These are phyloP conservation scores for Pempheris klunzingeri DNA, from an alignment of 2,797 vertebrate species.

Conservation along the genomic window DNA sequence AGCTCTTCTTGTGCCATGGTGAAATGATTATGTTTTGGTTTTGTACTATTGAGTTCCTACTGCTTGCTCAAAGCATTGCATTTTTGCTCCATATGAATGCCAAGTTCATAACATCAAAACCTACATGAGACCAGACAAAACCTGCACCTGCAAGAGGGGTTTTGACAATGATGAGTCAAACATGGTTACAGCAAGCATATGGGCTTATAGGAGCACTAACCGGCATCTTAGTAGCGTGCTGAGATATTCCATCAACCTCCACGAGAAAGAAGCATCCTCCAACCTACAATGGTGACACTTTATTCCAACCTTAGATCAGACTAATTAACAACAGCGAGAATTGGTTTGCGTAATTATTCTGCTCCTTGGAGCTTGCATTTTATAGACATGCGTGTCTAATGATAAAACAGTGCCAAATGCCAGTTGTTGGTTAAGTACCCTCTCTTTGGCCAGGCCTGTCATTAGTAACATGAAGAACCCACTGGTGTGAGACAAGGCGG, in stretches of 20 bases:
- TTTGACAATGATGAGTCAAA: slow-evolving; percentile 73
- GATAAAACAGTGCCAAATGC: slow-evolving; percentile 81
- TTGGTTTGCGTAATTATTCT: slow-evolving; percentile 82
- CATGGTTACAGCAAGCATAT: slow-evolving; percentile 63
- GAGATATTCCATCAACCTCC: slow-evolving; percentile 75
- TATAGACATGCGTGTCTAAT: slow-evolving; percentile 83
- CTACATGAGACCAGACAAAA: slow-evolving; percentile 56
- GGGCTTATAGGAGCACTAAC: slow-evolving; percentile 62
- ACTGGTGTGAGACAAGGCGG: slow-evolving; percentile 73
- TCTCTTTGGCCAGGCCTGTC: slow-evolving; percentile 69
- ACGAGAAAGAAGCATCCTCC: slow-evolving; percentile 65
- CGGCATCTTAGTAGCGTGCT: slow-evolving; percentile 63
- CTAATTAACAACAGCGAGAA: slow-evolving; percentile 82
- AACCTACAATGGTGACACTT: slow-evolving; percentile 66
- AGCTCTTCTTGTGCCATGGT: not conserved
- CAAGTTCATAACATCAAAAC: slow-evolving; percentile 35
- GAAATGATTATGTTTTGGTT: not conserved
- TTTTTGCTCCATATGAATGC: slow-evolving; percentile 9
- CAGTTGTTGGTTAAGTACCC: slow-evolving; percentile 80
- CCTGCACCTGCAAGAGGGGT: slow-evolving; percentile 60
- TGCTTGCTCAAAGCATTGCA: not conserved
- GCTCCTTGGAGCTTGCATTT: slow-evolving; percentile 79
- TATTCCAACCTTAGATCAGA: slow-evolving; percentile 64
- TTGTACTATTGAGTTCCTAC: not conserved
- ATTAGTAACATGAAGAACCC: slow-evolving; percentile 76